phyloP scores from a whole-genome alignment of 2,888 invertebrate genomes.

The Aspidiotus destructor region DNA sequence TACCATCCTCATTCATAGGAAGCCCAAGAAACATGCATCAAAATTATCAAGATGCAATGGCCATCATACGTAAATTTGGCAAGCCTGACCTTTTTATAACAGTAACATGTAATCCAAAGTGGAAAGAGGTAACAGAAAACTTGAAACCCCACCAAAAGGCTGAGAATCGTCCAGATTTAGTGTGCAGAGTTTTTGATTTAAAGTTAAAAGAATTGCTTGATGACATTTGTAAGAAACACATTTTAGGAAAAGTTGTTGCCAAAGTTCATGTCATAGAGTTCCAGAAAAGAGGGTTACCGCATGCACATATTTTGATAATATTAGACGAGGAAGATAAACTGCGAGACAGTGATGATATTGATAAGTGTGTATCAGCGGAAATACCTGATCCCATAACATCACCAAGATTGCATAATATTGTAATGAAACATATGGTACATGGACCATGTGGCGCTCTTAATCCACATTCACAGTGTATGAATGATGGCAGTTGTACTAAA shows the following conservation, averaged over 20 bases:
- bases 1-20: slow-evolving; percentile 39
- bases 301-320: slow-evolving; percentile 6
- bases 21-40: slow-evolving; percentile 40
- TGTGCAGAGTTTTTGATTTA: slow-evolving; percentile 10
- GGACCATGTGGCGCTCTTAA: slow-evolving; percentile 32
- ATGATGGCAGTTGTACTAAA: slow-evolving; percentile 31
- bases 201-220: background rate
- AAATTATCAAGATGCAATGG: slow-evolving; percentile 40
- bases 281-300: slow-evolving; percentile 18
- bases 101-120: slow-evolving; percentile 39
- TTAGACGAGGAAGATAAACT: slow-evolving; percentile 1
- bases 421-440: slow-evolving; percentile 31
- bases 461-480: slow-evolving; percentile 23
- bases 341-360: background rate
- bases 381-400: slow-evolving; percentile 38
- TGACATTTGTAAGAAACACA: background rate
- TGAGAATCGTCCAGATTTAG: slow-evolving; percentile 16
- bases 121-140: slow-evolving; percentile 37
- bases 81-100: slow-evolving; percentile 38
- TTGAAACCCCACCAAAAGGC: slow-evolving; percentile 35
- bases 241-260: slow-evolving; percentile 6
- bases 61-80: slow-evolving; percentile 39
- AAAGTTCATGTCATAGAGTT: slow-evolving; percentile 10
- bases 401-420: slow-evolving; percentile 36
- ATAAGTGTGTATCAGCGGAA: slow-evolving; percentile 34